Conservation (phyloP, 1,140 invertebrate species). For the Triops longicaudatus region DNA sequence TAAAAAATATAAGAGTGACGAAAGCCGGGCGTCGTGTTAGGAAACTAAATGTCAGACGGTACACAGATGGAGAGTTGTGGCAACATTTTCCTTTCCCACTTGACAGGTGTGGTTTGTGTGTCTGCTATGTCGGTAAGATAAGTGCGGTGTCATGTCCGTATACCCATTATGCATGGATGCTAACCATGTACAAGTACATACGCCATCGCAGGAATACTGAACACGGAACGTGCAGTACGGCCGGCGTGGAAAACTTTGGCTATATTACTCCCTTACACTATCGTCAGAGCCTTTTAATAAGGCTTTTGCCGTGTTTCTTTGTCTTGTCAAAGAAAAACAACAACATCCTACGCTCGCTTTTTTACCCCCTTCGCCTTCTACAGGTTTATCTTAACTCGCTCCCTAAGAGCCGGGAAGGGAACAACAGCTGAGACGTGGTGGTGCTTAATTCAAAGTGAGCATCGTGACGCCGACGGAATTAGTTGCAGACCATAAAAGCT, state of each 20-base stretch:
- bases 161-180: conserved; percentile 2
- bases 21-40: not conserved
- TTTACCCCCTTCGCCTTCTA: not conserved
- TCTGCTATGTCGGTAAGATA: conserved; percentile 15
- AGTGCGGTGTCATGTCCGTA: conserved; percentile 14
- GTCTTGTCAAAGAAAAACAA: not conserved
- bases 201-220: not conserved
- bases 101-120: conserved; percentile 11
- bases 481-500: not conserved
- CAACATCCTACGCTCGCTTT: not conserved
- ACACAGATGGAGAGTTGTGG: conserved; percentile 14
- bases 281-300: not conserved
- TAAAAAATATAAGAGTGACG: not conserved
- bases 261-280: not conserved
- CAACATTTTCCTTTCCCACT: not conserved
- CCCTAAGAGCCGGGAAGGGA: not conserved
- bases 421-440: conserved; percentile 5
- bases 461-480: not conserved
- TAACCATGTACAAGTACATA: conserved; percentile 3
- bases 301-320: not conserved
- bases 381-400: not conserved
- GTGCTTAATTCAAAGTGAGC: not conserved
- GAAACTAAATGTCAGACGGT: conserved; percentile 11
- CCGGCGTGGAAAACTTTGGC: not conserved
- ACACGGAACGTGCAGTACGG: not conserved